Conservation (phyloP, 2,113 vertebrate species). For the Microtus montanus region DNA sequence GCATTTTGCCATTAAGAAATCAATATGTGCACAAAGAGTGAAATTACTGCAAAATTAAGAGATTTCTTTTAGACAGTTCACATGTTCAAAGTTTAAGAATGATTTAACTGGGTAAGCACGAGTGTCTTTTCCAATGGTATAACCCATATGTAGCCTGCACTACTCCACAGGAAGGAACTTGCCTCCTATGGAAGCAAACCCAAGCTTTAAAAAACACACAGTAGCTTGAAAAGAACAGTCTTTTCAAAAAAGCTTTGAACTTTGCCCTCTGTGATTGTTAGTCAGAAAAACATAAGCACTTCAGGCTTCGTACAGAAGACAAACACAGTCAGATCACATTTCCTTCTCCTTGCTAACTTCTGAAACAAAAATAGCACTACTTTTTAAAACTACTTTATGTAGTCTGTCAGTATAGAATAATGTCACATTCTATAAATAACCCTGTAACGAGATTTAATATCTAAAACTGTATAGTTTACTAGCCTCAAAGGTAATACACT, state of each 20-base stretch:
- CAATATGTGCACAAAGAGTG: constrained; percentile 90
- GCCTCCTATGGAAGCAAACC: constrained; percentile 85
- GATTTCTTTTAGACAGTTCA: constrained; percentile 84
- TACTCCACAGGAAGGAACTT: constrained; percentile 81
- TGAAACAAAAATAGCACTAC: constrained; percentile 84
- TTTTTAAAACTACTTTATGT: constrained; percentile 84
- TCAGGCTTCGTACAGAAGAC: constrained; percentile 83
- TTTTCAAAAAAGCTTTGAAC: constrained; percentile 84
- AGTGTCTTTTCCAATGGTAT: constrained; percentile 82
- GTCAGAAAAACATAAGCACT: constrained; percentile 81
- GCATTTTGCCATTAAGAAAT: constrained; percentile 92
- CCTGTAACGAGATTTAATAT: constrained; percentile 88
- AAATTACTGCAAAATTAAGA: constrained; percentile 88
- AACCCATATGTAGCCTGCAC: constrained; percentile 83
- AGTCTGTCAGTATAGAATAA: constrained; percentile 89
- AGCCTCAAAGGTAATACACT: constrained; percentile 82
- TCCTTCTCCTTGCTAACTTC: constrained; percentile 81
- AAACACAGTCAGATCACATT: constrained; percentile 83
- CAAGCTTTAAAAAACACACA: constrained; percentile 86
- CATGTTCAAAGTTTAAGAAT: constrained; percentile 83
- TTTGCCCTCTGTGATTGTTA: constrained; percentile 82
- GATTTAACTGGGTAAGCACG: constrained; percentile 87
- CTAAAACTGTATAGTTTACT: constrained; percentile 85
- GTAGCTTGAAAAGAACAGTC: constrained; percentile 85
- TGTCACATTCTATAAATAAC: constrained; percentile 92